Base-by-base conservation (phyloP, 1,140 invertebrate species). In the Lepeophtheirus salmonis region DNA sequence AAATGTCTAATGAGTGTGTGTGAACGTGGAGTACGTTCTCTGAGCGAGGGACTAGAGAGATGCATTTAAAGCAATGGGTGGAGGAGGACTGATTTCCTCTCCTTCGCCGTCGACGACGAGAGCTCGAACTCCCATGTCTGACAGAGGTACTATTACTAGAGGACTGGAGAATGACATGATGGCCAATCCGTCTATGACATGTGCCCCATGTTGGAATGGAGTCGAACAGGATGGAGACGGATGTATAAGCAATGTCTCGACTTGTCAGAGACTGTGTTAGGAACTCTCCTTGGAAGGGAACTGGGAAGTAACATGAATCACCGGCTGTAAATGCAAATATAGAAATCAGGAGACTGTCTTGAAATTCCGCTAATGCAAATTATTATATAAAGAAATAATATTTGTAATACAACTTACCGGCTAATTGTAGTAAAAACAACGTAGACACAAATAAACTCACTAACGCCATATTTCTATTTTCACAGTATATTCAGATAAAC, bases 201-300 rank as follows among this genome's bases (percentile, higher is more conserved):
- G 64, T 14, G 63, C 68, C 13, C 70, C 65, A 56, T 65, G 69
- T 30, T 56, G 69, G 63, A 63, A 71, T 53, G 61, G 67, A 48
- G 69, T 67, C 54, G 20, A 64, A 64, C 2, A 65, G 62, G 48
- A 66, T 64, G 56, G 64, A 64, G 16, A 66, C 62, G 59, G 64
- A 50, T 3, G 61, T 61, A 52, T 66, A 64, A 10, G 62, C 52
- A 17, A 60, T 52, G 0, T 63, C 63, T 30, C 54, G 63, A 13
- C 63, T 56, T 0, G 66, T 61, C 12, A 60, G 62, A 3, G 64
- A 65, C 60, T 71, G 70, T 0, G 68, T 71, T 22, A 70, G 61
- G 62, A 69, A 72, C 1, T 68, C 69, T 1, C 71, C 71, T 62
- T 72, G 71, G 59, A 66, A 70, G 60, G 72, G 71, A 18, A 71